Base-by-base conservation (phyloP, 2,888 invertebrate species). In the Nomada ruficornis region DNA sequence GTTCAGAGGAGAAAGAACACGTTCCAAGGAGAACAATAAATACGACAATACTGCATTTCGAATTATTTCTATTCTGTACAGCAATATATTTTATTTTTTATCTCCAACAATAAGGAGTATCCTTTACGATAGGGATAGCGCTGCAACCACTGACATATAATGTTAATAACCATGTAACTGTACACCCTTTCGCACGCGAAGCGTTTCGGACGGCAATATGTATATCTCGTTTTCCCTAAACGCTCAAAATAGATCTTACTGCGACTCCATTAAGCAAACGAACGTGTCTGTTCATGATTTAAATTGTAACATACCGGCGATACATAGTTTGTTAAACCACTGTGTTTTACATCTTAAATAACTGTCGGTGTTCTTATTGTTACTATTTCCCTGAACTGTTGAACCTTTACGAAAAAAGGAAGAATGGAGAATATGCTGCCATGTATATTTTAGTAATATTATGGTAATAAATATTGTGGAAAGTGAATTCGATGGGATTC, bases 391-490 rank as follows among this genome's bases (percentile, higher is more conserved):
- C 62, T 42, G 65, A 82, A 80, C 44, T 82, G 29, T 80, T 68
- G 26, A 80, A 71, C 29, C 13, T 69, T 69, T 70, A 59, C 74
- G 29, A 75, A 80, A 79, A 88, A 88, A 82, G 47, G 15, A 88
- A 82, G 42, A 75, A 80, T 77, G 87, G 87, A 82, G 3, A 47
- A 88, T 82, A 89, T 83, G 85, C 89, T 90, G 90, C 88, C 88
- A 87, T 88, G 89, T 90, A 88, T 86, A 89, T 86, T 87, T 88
- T 89, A 89, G 88, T 88, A 83, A 85, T 50, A 64, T 57, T 42
- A 79, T 60, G 47, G 47, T 47, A 85, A 84, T 87, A 87, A 88
- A 85, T 20, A 59, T 2, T 36, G 62, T 84, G 69, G 47, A 75
- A 77, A 54, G 36, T 60, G 63, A 84, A 59, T 68, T 47, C 65